A percentile compares a stretch with the other conserved stretches of the same genome.
phyloP scores from a whole-genome alignment of 2,797 vertebrate genomes.

The Lepilemur septentrionalis region DNA sequence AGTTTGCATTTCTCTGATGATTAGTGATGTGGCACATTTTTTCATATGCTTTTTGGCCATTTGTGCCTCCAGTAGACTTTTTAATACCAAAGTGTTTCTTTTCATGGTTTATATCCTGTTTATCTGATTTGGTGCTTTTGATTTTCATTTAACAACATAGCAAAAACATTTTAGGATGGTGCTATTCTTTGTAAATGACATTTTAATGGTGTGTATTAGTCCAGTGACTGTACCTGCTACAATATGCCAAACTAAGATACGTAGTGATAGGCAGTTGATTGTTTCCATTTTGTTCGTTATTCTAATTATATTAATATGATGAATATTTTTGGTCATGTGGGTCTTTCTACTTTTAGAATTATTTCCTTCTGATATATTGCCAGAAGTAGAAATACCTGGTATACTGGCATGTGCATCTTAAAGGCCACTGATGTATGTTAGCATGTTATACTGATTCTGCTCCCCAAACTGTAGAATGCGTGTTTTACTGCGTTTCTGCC shows the following conservation, averaged over 20 bases:
- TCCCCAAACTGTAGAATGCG: not conserved
- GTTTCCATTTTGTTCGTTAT: not conserved
- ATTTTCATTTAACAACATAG: not conserved
- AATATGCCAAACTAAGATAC: not conserved
- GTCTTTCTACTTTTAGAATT: not conserved
- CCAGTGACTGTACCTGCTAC: not conserved
- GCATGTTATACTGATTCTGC: rapidly evolving
- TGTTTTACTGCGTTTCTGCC: not conserved
- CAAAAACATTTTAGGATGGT: slow-evolving; percentile 25
- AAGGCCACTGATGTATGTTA: not conserved
- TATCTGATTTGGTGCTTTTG: not conserved
- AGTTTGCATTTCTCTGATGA: not conserved
- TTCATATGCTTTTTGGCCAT: not conserved
- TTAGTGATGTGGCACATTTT: not conserved
- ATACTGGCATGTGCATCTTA: not conserved
- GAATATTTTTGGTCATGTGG: not conserved
- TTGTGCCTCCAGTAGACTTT: not conserved
- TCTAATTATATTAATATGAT: not conserved
- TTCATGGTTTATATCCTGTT: not conserved
- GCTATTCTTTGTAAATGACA: slow-evolving; percentile 28
- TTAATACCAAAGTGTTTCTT: not conserved
- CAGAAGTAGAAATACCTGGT: not conserved
- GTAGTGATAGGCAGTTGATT: not conserved
- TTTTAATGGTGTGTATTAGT: slow-evolving; percentile 37
- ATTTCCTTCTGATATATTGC: not conserved